These are phyloP conservation scores for Polyommatus icarus DNA, from an alignment of 2,888 invertebrate genomes.

Conservation along the genomic window DNA sequence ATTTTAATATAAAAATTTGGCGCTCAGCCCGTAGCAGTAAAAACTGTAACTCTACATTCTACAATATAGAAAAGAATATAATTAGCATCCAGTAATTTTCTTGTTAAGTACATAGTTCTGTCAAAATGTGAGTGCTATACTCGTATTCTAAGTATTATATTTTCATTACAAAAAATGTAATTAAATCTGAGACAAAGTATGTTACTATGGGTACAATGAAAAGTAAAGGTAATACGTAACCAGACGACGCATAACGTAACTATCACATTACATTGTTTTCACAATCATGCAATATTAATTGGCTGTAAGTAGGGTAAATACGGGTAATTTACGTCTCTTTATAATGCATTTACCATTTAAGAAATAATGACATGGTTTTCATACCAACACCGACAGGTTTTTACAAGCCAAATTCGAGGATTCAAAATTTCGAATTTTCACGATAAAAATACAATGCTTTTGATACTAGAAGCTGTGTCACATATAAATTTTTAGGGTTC, in stretches of 20 bases:
- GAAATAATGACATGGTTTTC: background rate
- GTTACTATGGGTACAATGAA: background rate
- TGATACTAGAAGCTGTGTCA: too few relatives aligned
- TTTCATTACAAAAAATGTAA: background rate
- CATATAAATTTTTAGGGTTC: too few relatives aligned
- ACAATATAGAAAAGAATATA: background rate
- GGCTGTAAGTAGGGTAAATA: constrained; percentile 8
- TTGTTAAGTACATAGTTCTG: background rate
- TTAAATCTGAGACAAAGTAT: background rate
- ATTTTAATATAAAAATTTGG: too few relatives aligned
- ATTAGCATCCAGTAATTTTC: background rate
- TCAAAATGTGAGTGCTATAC: background rate
- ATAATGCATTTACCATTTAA: constrained; percentile 12
- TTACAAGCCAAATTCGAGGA: background rate
- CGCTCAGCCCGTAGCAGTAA: too few relatives aligned
- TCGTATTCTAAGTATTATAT: background rate
- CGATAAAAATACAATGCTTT: background rate
- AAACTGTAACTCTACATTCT: background rate
- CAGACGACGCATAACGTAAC: constrained; percentile 5
- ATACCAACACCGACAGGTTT: background rate
- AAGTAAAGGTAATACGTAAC: constrained; percentile 16
- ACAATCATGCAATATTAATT: constrained; percentile 17
- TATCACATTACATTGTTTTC: constrained; percentile 24
- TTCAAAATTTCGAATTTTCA: background rate
- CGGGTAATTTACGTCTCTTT: background rate